Conservation (phyloP, 2,113 vertebrate genomes). For the Aptenodytes forsteri region DNA sequence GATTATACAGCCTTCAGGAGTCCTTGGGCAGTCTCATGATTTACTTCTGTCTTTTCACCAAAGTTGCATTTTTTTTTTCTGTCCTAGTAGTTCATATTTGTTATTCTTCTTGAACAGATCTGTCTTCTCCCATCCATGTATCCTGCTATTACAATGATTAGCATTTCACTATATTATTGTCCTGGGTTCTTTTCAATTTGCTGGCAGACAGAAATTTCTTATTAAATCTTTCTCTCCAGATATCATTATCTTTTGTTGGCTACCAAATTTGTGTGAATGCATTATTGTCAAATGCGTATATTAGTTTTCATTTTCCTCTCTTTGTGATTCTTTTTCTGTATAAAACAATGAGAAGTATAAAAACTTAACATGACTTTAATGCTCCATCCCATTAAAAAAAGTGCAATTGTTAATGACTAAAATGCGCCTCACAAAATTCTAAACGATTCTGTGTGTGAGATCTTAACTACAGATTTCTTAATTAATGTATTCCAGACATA, state of each 20-base stretch:
- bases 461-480: background rate
- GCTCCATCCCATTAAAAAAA: background rate
- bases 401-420: background rate
- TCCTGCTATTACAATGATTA: background rate
- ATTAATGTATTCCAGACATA: background rate
- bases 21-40: background rate
- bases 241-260: background rate
- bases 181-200: background rate
- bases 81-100: background rate
- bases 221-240: background rate
- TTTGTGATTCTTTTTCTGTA: background rate
- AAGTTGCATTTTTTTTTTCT: background rate
- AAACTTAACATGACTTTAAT: background rate
- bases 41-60: background rate
- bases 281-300: background rate
- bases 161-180: background rate
- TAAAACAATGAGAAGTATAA: background rate
- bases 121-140: background rate
- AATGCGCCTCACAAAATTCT: background rate
- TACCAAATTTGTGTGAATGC: background rate
- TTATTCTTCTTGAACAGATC: background rate
- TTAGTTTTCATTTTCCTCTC: background rate
- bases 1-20: slow-evolving; percentile 1
- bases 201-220: background rate
- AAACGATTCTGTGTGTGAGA: background rate